Evolutionary conservation across 2,888 invertebrate species (phyloP).

Genomic region (Acleris holmiana): DNA sequence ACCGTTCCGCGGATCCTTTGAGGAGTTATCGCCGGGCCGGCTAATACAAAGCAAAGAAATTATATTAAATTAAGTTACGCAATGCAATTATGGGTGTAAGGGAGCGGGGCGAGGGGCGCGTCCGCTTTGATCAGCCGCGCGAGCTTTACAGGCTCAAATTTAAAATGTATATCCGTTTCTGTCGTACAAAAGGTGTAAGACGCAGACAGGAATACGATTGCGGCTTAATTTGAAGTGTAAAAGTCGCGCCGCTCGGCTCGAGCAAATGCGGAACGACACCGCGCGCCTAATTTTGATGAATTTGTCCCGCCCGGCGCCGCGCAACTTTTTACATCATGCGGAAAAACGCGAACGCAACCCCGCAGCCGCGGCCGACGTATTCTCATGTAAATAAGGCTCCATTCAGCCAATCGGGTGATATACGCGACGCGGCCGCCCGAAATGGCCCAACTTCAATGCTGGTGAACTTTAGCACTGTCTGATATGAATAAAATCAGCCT

Average conservation of each 20-base stretch:
- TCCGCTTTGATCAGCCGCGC: conserved; percentile 50
- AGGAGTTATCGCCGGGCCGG: conserved; percentile 26
- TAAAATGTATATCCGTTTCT: background rate
- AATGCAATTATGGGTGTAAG: conserved; percentile 35
- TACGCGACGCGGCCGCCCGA: conserved; percentile 7
- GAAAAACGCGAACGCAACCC: conserved; percentile 16
- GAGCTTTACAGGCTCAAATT: conserved; percentile 42
- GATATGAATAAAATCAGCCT: conserved; percentile 27
- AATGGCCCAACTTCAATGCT: conserved; percentile 24
- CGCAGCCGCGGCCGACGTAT: conserved; percentile 11
- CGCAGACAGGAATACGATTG: background rate
- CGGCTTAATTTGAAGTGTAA: background rate
- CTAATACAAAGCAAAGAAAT: conserved; percentile 39
- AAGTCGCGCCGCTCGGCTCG: background rate
- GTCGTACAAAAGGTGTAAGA: background rate
- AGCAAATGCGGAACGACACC: conserved; percentile 16
- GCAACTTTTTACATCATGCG: conserved; percentile 36
- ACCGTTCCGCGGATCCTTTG: conserved; percentile 19
- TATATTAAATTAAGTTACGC: conserved; percentile 41
- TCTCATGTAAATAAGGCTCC: conserved; percentile 33
- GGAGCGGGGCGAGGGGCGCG: conserved; percentile 7
- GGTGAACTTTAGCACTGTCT: conserved; percentile 24
- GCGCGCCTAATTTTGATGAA: conserved; percentile 42
- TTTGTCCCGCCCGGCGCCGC: conserved; percentile 38
- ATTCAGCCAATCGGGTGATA: conserved; percentile 25